A percentile compares a stretch with the other conserved stretches of the same genome.
Conservation (phyloP, 2,113 vertebrate species). For the Mus pahari region DNA sequence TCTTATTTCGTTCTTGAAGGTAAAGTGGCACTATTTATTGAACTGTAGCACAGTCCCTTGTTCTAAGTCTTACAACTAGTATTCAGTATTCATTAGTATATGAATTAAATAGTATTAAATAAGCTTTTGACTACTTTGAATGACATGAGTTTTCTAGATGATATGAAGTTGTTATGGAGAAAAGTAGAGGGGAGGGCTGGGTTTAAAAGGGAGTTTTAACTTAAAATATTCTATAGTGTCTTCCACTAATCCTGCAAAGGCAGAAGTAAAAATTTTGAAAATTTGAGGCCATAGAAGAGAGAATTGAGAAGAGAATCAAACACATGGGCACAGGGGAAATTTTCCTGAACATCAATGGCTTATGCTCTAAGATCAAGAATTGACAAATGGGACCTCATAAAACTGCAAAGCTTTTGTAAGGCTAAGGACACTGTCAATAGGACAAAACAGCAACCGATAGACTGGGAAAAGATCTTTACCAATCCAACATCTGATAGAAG, state of each 20-base stretch:
- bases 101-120: background rate
- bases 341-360: too few relatives aligned
- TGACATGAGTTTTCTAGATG: background rate
- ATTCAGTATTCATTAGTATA: background rate
- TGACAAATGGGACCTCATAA: too few relatives aligned
- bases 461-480: too few relatives aligned
- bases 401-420: too few relatives aligned
- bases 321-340: too few relatives aligned
- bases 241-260: background rate
- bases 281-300: background rate
- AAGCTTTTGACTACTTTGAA: background rate
- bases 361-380: too few relatives aligned
- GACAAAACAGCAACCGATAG: too few relatives aligned
- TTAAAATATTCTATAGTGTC: background rate
- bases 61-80: background rate
- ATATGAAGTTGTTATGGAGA: background rate
- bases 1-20: background rate
- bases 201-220: background rate
- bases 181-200: background rate
- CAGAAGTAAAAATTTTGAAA: background rate
- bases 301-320: too few relatives aligned
- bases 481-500: too few relatives aligned
- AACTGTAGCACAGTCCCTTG: background rate
- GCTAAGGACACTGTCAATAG: too few relatives aligned
- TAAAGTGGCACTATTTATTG: background rate